These are phyloP conservation scores for Drosophila tristis DNA, from an alignment of 1,140 invertebrate genomes.

Conservation along the genomic window DNA sequence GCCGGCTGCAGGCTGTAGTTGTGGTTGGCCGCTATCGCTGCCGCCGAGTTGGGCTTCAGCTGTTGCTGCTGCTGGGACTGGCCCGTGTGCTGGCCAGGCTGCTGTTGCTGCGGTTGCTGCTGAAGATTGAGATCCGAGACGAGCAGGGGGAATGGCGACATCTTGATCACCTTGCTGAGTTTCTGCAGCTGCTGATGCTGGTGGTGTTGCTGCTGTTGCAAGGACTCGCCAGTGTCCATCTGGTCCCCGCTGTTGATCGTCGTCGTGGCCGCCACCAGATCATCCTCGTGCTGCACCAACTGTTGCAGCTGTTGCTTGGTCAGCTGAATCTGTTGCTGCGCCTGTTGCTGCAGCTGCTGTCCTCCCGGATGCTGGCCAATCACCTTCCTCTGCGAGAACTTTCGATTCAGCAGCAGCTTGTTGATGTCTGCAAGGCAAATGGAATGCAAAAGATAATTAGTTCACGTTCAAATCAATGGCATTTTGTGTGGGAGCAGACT, in stretches of 20 bases:
- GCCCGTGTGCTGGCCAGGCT: slow-evolving; percentile 30
- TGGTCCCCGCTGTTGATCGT: slow-evolving; percentile 49
- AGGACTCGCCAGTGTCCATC: slow-evolving; percentile 41
- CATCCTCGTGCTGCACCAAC: slow-evolving; percentile 65
- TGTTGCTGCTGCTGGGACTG: slow-evolving; percentile 41
- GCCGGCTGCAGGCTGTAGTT: slow-evolving; percentile 81
- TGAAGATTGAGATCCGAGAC: slow-evolving; percentile 76
- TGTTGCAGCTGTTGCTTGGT: slow-evolving; percentile 78
- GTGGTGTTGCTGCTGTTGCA: slow-evolving; percentile 59
- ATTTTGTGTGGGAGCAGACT: no score
- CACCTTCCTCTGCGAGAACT: slow-evolving; percentile 77
- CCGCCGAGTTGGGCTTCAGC: slow-evolving; percentile 72
- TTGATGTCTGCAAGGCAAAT: slow-evolving; percentile 63
- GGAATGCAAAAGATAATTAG: not conserved
- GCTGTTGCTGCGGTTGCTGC: slow-evolving; percentile 55
- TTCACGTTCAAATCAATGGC: not conserved
- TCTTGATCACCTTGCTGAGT: slow-evolving; percentile 79
- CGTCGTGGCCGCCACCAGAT: slow-evolving; percentile 48
- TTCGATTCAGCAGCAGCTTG: slow-evolving; percentile 76
- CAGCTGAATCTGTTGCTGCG: slow-evolving; percentile 71
- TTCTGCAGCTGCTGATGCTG: slow-evolving; percentile 66
- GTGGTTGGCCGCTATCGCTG: slow-evolving; percentile 78
- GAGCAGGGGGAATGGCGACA: slow-evolving; percentile 72
- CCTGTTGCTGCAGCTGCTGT: slow-evolving; percentile 45
- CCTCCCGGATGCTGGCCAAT: slow-evolving; percentile 25